phyloP scores from a whole-genome alignment of 2,113 vertebrate species.

The Prionailurus bengalensis region DNA sequence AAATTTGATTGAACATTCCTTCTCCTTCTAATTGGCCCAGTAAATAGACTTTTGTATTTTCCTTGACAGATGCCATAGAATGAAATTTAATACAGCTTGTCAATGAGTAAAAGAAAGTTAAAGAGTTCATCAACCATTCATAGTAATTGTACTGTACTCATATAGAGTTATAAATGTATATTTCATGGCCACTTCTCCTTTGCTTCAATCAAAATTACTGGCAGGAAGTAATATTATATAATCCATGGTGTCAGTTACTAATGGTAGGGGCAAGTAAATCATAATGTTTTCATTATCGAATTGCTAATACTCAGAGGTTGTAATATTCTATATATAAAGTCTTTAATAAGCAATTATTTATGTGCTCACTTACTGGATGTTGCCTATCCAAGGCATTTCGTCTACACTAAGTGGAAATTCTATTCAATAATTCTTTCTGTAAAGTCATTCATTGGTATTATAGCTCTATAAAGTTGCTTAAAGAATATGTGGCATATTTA shows the following conservation, averaged over 20 bases:
- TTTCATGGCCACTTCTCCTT: conserved; percentile 71
- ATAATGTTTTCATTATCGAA: conserved; percentile 81
- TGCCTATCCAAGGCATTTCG: conserved; percentile 65
- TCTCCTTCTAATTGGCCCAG: conserved; percentile 65
- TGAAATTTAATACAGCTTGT: conserved; percentile 75
- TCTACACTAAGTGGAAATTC: conserved; percentile 64
- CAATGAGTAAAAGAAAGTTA: conserved; percentile 79
- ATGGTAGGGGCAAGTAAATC: conserved; percentile 82
- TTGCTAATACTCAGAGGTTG: conserved; percentile 76
- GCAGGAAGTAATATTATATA: conserved; percentile 79
- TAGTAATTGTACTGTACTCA: conserved; percentile 67
- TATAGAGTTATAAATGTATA: conserved; percentile 74
- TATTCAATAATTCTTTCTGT: conserved; percentile 69
- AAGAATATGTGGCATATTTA: background rate
- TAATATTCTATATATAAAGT: conserved; percentile 70
- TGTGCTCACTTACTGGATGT: conserved; percentile 73
- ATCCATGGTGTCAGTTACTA: conserved; percentile 77
- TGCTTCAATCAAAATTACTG: conserved; percentile 81
- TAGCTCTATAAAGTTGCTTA: background rate
- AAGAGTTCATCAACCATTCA: conserved; percentile 79
- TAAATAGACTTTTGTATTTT: conserved; percentile 73
- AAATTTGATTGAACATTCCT: conserved; percentile 70
- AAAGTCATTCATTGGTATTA: conserved; percentile 23
- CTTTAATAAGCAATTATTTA: conserved; percentile 83
- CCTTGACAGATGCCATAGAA: conserved; percentile 70